phyloP scores from a whole-genome alignment of 2,113 vertebrate genomes.

The Zapornia atra region DNA sequence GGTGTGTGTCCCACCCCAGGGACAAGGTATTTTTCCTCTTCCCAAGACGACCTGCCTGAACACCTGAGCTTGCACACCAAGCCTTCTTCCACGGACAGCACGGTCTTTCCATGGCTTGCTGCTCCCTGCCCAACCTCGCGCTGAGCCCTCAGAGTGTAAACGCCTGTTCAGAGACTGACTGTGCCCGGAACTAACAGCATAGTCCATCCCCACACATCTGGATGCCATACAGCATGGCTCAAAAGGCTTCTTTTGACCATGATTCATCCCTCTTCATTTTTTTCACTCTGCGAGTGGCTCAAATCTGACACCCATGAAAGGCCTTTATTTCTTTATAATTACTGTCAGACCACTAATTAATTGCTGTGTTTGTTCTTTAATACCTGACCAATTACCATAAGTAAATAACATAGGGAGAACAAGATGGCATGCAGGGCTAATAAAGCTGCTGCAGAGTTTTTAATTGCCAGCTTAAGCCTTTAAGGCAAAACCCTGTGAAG shows the following conservation, averaged over 20 bases:
- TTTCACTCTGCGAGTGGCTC: constrained; percentile 37
- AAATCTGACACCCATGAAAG: constrained; percentile 28
- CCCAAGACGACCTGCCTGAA: not conserved
- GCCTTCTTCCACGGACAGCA: not conserved
- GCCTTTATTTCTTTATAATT: constrained; percentile 45
- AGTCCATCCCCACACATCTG: constrained; percentile 2
- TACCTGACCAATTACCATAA: constrained; percentile 46
- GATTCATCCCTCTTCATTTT: constrained; percentile 23
- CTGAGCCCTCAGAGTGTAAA: not conserved
- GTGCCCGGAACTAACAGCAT: not conserved
- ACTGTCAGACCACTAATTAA: constrained; percentile 52
- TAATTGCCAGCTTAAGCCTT: not conserved
- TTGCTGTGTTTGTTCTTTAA: constrained; percentile 51
- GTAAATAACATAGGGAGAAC: constrained; percentile 36
- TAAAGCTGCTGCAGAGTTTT: constrained; percentile 14
- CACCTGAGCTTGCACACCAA: not conserved
- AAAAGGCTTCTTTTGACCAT: constrained; percentile 20
- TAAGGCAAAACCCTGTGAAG: not conserved
- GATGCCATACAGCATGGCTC: not conserved
- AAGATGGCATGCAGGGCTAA: not conserved
- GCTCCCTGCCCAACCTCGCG: not conserved
- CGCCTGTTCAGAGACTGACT: not conserved
- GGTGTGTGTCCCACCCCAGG: not conserved
- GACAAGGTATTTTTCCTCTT: not conserved
- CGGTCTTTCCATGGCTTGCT: not conserved